Evolutionary conservation across 2,888 invertebrate species (phyloP).

Genomic region (Artemia sp.): DNA sequence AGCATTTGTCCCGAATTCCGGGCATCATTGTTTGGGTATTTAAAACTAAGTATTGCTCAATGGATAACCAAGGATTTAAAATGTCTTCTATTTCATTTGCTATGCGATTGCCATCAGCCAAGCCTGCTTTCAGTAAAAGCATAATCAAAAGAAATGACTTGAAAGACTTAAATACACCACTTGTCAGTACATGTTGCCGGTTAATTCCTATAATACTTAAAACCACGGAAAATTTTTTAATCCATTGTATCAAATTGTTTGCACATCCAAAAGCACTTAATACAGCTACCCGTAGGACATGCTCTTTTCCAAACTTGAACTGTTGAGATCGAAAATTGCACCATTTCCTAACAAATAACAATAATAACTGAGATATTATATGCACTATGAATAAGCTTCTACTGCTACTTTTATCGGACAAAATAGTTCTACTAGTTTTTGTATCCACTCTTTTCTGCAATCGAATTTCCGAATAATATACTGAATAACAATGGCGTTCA

Average conservation of each 20-base stretch:
- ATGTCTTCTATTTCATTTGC: not conserved
- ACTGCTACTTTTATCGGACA: no score
- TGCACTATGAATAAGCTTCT: no score
- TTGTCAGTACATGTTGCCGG: slow-evolving; percentile 5
- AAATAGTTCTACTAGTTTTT: no score
- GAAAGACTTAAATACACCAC: not conserved
- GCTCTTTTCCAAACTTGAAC: no score
- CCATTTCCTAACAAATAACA: no score
- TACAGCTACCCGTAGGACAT: no score
- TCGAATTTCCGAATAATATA: no score
- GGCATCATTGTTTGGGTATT: slow-evolving; percentile 12
- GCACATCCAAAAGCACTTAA: no score
- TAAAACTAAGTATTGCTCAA: slow-evolving; percentile 5
- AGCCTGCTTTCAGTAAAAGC: not conserved
- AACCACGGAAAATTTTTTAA: not conserved
- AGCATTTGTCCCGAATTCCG: not conserved
- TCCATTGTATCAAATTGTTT: not conserved
- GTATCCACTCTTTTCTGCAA: no score
- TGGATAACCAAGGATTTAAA: slow-evolving; percentile 12
- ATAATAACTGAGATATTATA: no score
- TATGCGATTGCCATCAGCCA: not conserved
- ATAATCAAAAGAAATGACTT: not conserved
- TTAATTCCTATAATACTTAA: not conserved
- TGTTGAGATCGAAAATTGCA: no score
- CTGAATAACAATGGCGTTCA: no score